Evolutionary conservation across 1,140 invertebrate species (phyloP).

Genomic region (Drosophila truncata): DNA sequence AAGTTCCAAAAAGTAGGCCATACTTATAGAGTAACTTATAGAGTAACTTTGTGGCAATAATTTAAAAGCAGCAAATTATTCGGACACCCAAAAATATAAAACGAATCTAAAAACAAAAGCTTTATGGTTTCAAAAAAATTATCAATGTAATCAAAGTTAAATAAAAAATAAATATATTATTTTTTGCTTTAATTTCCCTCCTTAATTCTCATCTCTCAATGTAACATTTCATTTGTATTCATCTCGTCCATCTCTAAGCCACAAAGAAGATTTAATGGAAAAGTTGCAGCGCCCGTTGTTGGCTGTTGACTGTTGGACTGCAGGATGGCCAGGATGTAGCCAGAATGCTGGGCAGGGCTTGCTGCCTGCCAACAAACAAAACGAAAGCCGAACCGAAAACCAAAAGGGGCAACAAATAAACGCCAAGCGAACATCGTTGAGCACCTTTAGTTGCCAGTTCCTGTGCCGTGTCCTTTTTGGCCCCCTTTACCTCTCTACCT

Average conservation of each 20-base stretch:
- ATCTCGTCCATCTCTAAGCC: constrained; percentile 28
- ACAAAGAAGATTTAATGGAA: constrained; percentile 76
- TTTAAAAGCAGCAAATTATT: too few species aligned
- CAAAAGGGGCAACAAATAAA: constrained; percentile 77
- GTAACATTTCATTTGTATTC: constrained; percentile 21
- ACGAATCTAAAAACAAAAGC: not conserved
- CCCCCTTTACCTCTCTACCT: not conserved
- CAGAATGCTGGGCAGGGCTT: too few species aligned
- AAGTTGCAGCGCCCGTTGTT: constrained; percentile 48
- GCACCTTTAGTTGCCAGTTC: constrained; percentile 49
- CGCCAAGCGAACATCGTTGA: constrained; percentile 55
- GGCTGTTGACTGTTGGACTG: constrained; percentile 46
- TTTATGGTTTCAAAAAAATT: too few species aligned
- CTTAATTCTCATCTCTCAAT: not conserved
- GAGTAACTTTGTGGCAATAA: not conserved
- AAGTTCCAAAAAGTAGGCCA: not conserved
- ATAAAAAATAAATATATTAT: not conserved
- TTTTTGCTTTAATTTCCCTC: not conserved
- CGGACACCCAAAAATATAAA: not conserved
- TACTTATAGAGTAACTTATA: too few species aligned
- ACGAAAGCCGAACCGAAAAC: constrained; percentile 46
- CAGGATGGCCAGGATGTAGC: constrained; percentile 35
- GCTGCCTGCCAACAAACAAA: constrained; percentile 43
- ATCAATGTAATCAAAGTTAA: not conserved
- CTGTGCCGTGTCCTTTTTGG: constrained; percentile 17